A percentile compares a stretch with the other conserved stretches of the same genome.
These are phyloP conservation scores for Daphoenositta chrysoptera DNA, from an alignment of 2,113 vertebrate species.

Conservation along the genomic window DNA sequence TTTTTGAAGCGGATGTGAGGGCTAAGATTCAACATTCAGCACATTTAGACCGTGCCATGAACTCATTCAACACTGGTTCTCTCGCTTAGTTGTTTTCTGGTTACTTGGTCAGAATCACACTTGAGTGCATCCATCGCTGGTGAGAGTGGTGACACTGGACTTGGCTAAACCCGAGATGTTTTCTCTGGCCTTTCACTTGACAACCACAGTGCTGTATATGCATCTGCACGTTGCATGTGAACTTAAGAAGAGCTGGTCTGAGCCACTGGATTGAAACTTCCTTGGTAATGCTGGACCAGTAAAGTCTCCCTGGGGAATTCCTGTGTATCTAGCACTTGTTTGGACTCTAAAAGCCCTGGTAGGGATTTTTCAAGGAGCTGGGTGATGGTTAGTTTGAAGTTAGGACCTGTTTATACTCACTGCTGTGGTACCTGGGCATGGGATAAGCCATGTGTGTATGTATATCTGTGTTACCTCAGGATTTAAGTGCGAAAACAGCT, in stretches of 20 bases:
- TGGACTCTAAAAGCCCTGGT: not conserved
- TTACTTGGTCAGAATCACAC: not conserved
- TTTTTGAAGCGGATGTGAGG: not conserved
- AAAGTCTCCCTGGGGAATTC: not conserved
- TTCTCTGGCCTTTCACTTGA: not conserved
- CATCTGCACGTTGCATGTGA: rapidly evolving
- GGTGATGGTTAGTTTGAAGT: not conserved
- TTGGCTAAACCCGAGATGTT: not conserved
- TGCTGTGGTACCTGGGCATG: not conserved
- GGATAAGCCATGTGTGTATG: rapidly evolving
- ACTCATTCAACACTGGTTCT: not conserved
- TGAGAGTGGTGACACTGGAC: not conserved
- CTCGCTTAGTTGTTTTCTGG: not conserved
- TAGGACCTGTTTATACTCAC: rapidly evolving
- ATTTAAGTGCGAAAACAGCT: not conserved
- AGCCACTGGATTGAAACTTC: not conserved
- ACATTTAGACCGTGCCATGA: rapidly evolving
- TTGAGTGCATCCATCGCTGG: rapidly evolving
- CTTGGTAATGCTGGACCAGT: not conserved
- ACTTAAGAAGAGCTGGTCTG: not conserved
- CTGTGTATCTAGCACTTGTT: not conserved
- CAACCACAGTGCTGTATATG: no score
- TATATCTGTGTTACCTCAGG: rapidly evolving
- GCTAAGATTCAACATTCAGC: not conserved
- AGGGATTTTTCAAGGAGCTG: not conserved